Evolutionary conservation across 2,888 invertebrate genomes (phyloP).

Genomic region (Odontocerum albicorne): DNA sequence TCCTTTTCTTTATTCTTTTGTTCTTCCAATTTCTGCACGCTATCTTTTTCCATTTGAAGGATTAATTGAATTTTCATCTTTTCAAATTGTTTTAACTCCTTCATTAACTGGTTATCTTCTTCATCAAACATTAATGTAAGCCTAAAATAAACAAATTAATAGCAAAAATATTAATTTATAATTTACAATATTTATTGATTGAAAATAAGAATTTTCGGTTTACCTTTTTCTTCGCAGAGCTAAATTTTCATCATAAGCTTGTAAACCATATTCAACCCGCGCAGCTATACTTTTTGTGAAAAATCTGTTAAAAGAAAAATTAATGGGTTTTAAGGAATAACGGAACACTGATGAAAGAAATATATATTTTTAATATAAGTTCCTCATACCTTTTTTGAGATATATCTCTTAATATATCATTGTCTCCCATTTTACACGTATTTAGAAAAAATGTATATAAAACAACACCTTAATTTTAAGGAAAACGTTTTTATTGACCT

Average conservation of each 20-base stretch:
- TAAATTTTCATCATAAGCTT: conserved; percentile 22
- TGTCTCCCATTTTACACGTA: conserved; percentile 1
- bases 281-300: conserved; percentile 18
- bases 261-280: conserved; percentile 15
- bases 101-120: conserved; percentile 21
- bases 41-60: conserved; percentile 16
- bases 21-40: conserved; percentile 7
- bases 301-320: conserved; percentile 15
- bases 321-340: neutral
- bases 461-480: too few relatives aligned
- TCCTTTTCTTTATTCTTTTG: conserved; percentile 24
- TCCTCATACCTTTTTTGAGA: conserved; percentile 15
- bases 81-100: conserved; percentile 17
- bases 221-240: conserved; percentile 20
- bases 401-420: conserved; percentile 13
- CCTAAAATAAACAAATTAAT: conserved; percentile 8
- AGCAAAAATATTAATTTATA: neutral
- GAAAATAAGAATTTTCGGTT: neutral
- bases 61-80: conserved; percentile 14
- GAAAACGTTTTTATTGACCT: too few relatives aligned
- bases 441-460: too few relatives aligned
- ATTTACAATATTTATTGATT: neutral
- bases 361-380: too few relatives aligned
- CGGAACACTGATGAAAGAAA: neutral
- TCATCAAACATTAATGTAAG: conserved; percentile 21